These are phyloP conservation scores for Upupa epops DNA, from an alignment of 2,113 vertebrate species.

Conservation along the genomic window DNA sequence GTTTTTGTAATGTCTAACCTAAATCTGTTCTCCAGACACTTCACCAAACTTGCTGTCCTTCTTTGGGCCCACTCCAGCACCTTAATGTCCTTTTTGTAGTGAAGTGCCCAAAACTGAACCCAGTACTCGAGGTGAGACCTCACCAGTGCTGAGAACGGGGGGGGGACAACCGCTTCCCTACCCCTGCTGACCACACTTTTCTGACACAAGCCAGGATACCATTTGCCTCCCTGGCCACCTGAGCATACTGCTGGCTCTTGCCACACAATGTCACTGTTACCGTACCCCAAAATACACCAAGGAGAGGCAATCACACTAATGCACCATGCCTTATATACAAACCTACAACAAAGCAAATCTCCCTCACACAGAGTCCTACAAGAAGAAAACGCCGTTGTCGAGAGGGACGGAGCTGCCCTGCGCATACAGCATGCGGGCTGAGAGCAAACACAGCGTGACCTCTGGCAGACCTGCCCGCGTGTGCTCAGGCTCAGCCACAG, in stretches of 20 bases:
- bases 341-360: neutral
- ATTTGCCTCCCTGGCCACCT: too few species aligned
- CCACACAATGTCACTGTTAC: neutral
- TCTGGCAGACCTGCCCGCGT: neutral
- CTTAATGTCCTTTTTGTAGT: too few species aligned
- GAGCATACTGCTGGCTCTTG: neutral
- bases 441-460: neutral
- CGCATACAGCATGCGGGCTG: rapidly evolving
- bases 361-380: neutral
- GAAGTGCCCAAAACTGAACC: too few species aligned
- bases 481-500: neutral
- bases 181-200: too few species aligned
- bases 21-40: too few species aligned
- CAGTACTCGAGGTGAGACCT: too few species aligned
- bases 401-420: rapidly evolving
- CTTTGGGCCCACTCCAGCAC: too few species aligned
- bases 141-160: too few species aligned
- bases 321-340: neutral
- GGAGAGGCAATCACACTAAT: rapidly evolving
- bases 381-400: neutral
- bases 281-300: rapidly evolving
- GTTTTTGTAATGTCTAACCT: too few species aligned
- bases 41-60: too few species aligned
- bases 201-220: too few species aligned
- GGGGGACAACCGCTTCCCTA: too few species aligned